phyloP scores from a whole-genome alignment of 35 echinoderm and acorn worm genomes.

The Patiria miniata region DNA sequence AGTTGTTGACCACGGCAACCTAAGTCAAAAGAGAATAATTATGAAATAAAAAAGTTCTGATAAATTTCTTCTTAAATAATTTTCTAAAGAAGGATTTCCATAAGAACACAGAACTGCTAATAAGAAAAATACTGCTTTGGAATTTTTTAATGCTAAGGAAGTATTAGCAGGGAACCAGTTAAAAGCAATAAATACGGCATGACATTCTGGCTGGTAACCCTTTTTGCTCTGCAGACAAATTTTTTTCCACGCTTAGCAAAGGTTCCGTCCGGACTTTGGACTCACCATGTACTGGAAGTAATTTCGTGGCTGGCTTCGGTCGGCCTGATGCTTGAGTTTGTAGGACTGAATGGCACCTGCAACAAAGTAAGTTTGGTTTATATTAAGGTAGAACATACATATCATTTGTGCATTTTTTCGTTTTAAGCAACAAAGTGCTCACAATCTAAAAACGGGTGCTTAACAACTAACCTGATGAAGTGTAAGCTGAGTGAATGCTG shows the following conservation, averaged over 20 bases:
- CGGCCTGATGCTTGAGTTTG: slow-evolving; percentile 58
- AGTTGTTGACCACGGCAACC: slow-evolving; percentile 94
- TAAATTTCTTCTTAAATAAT: too few species aligned
- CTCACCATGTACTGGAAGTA: slow-evolving; percentile 98
- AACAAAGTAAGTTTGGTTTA: neutral
- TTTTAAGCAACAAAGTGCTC: too few species aligned
- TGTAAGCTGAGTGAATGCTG: too few species aligned
- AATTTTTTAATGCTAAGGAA: neutral
- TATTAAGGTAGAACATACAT: neutral
- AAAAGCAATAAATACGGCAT: neutral
- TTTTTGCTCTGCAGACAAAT: too few species aligned
- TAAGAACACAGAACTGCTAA: too few species aligned
- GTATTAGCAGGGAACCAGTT: neutral
- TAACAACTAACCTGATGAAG: too few species aligned
- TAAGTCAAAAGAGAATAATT: slow-evolving; percentile 41
- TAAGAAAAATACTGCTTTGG: neutral
- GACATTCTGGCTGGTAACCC: neutral
- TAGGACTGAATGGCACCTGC: slow-evolving; percentile 63
- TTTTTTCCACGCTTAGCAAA: too few species aligned
- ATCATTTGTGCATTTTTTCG: neutral
- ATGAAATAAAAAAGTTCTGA: too few species aligned
- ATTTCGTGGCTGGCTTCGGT: slow-evolving; percentile 67
- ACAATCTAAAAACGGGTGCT: too few species aligned
- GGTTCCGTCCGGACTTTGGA: neutral
- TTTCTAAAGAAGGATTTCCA: too few species aligned